Percentiles rank a stretch among this genome's conserved stretches.
Conservation (phyloP, 2,797 vertebrate species). For the Chaunax sp. region DNA sequence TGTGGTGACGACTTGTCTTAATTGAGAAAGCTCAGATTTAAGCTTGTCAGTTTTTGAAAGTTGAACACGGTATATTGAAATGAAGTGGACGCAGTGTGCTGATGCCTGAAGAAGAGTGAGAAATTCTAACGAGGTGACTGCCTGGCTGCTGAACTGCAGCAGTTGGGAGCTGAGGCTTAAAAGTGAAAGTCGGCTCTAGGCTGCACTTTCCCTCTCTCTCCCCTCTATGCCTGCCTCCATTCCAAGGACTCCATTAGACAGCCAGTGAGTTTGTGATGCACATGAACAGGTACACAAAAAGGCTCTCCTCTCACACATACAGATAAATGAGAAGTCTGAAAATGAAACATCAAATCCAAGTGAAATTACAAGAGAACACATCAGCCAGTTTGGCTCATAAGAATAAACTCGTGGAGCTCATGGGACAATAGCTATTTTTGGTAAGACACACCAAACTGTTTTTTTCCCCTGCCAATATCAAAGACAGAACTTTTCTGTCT, state of each 20-base stretch:
- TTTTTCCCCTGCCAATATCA: constrained; percentile 36
- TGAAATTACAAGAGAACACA: constrained; percentile 1
- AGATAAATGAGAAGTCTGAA: constrained; percentile 6
- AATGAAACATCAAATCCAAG: constrained; percentile 12
- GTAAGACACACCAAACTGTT: constrained; percentile 14
- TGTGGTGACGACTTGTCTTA: constrained; percentile 32
- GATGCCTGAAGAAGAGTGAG: constrained; percentile 73
- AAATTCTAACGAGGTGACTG: constrained; percentile 72
- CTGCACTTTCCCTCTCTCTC: constrained; percentile 70
- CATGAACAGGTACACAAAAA: constrained; percentile 54
- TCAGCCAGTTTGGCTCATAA: constrained; percentile 25
- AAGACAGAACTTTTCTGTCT: constrained; percentile 16
- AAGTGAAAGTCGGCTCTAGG: constrained; percentile 69
- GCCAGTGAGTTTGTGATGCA: constrained; percentile 41
- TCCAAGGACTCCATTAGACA: constrained; percentile 64
- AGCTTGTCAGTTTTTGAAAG: constrained; percentile 41
- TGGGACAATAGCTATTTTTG: constrained; percentile 23
- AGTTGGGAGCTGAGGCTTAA: constrained; percentile 57
- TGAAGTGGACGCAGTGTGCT: constrained; percentile 46
- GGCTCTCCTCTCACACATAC: not conserved
- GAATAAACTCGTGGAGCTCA: constrained; percentile 19
- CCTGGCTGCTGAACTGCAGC: constrained; percentile 62
- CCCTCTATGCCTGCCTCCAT: constrained; percentile 44
- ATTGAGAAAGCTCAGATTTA: constrained; percentile 24
- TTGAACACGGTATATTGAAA: constrained; percentile 43